These are phyloP conservation scores for Crypturellus undulatus DNA, from an alignment of 2,113 vertebrate species.

Conservation along the genomic window DNA sequence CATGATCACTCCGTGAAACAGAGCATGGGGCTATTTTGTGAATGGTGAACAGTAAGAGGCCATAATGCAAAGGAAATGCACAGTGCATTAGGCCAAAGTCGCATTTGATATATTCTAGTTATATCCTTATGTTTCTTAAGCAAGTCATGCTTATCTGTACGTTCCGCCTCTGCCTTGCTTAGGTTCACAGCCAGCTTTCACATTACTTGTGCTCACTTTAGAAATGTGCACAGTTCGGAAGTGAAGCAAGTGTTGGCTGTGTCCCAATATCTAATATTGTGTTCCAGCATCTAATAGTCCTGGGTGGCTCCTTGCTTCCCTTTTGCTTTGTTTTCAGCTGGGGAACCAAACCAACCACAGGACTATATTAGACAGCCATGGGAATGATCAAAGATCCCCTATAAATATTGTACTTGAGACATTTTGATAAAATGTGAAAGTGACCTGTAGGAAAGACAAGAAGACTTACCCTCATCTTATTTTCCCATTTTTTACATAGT, in stretches of 20 bases:
- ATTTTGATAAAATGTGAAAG: neutral
- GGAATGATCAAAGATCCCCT: neutral
- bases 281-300: neutral
- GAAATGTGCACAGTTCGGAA: neutral
- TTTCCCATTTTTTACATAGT: neutral
- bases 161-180: neutral
- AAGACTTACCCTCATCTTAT: neutral
- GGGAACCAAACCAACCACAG: neutral
- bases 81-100: neutral
- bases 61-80: neutral
- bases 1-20: neutral
- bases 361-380: neutral
- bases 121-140: neutral
- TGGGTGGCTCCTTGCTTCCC: neutral
- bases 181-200: neutral
- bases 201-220: neutral
- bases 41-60: neutral
- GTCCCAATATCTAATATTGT: neutral
- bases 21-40: neutral
- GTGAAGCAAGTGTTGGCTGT: neutral
- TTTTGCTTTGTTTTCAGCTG: neutral
- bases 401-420: neutral
- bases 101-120: neutral
- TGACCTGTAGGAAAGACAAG: neutral
- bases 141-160: neutral